A percentile compares a stretch with the other conserved stretches of the same genome.
Evolutionary conservation across 2,888 invertebrate genomes (phyloP).

Genomic region (Junonia oenone): DNA sequence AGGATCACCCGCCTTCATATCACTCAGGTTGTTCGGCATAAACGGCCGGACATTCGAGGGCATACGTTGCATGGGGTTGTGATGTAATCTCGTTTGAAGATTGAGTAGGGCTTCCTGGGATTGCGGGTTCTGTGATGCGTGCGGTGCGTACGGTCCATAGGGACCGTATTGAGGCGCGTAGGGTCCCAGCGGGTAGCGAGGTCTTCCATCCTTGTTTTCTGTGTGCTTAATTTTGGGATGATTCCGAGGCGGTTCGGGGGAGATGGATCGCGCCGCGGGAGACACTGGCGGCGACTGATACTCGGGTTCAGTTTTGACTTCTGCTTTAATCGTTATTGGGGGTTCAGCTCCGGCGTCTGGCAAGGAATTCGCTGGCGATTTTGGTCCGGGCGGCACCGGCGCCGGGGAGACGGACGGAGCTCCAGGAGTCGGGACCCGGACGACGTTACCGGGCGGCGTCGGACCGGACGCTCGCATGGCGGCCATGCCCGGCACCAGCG

Average conservation of each 20-base stretch:
- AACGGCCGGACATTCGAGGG: conserved; percentile 25
- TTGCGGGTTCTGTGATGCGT: conserved; percentile 25
- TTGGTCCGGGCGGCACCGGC: conserved; percentile 14
- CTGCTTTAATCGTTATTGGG: conserved; percentile 61
- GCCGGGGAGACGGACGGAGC: conserved; percentile 12
- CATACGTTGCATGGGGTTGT: conserved; percentile 26
- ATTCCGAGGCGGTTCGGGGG: conserved; percentile 50
- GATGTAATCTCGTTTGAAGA: conserved; percentile 29
- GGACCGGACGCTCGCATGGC: conserved; percentile 19
- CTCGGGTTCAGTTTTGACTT: conserved; percentile 71
- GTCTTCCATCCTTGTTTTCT: conserved; percentile 64
- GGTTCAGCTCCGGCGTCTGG: conserved; percentile 33
- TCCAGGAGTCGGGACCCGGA: conserved; percentile 11
- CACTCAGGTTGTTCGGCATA: conserved; percentile 11
- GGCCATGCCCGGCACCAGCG: conserved; percentile 19
- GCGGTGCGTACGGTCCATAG: conserved; percentile 67
- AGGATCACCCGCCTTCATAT: conserved; percentile 4
- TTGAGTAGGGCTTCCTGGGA: conserved; percentile 23
- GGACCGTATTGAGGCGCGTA: conserved; percentile 72
- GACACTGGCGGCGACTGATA: conserved; percentile 57
- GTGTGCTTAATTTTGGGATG: conserved; percentile 71
- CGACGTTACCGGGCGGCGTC: conserved; percentile 22
- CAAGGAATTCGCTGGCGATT: conserved; percentile 23
- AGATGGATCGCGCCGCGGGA: conserved; percentile 41
- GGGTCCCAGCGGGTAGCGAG: conserved; percentile 65